Evolutionary conservation across 2,888 invertebrate genomes (phyloP), one percentile per base, ranked within the genome.

Genomic region (Spisula subtruncata): DNA sequence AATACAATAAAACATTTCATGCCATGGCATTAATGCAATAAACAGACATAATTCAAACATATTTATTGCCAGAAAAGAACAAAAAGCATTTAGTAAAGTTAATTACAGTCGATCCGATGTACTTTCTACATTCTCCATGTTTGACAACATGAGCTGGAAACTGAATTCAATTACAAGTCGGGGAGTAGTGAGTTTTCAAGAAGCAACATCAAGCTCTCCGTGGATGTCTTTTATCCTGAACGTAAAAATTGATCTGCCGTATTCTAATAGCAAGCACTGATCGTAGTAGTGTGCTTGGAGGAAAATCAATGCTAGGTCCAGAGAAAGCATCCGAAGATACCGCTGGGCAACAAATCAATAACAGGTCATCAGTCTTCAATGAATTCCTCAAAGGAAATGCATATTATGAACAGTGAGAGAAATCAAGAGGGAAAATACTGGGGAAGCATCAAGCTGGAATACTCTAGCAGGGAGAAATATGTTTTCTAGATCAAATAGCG

Each of bases 241-340:
- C 32, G 20, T 75, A 75, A 75, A 75, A 75, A 75, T 81, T 81
- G 48, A 81, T 81, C 48, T 12, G 25, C 46, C 51, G 29, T 81
- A 81, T 81, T 81, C 81, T 80, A 51, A 35, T 56, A 54, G 35
- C 79, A 80, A 79, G 29, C 51, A 54, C 32, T 85, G 85, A 79
- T 80, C 82, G 87, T 82, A 75, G 87, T 82, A 75, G 87, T 82
- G 87, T 82, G 87, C 82, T 56, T 18, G 79, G 71, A 80, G 48
- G 82, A 87, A 87, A 87, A 87, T 87, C 87, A 87, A 87, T 87
- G 86, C 81, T 29, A 51, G 75, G 51, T 71, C 75, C 84, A 71
- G n/a, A 75, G n/a, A 75, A 46, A 10, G 29, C 48, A 32, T 46
- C 81, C 35, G 48, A 51, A 75, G 29, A 29, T 71, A 84, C 48